These are phyloP conservation scores for Balaeniceps rex DNA, from an alignment of 2,113 vertebrate species.

Conservation along the genomic window DNA sequence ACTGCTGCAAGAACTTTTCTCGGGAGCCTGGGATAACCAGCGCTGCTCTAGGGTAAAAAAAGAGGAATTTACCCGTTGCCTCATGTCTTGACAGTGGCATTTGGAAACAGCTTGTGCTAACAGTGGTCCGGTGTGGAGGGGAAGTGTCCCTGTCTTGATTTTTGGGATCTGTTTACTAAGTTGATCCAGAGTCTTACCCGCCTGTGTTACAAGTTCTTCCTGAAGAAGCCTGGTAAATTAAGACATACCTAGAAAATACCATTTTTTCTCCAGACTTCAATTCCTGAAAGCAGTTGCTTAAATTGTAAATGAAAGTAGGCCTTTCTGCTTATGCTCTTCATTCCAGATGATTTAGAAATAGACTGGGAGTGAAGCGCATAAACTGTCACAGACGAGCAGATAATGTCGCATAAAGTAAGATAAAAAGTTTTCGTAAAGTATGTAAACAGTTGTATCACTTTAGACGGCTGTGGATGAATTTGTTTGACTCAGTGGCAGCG, in stretches of 20 bases:
- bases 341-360: background rate
- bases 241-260: background rate
- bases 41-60: background rate
- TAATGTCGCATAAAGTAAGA: background rate
- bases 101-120: background rate
- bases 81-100: background rate
- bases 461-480: background rate
- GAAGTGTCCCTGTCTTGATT: background rate
- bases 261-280: background rate
- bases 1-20: background rate
- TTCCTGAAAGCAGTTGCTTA: background rate
- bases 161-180: background rate
- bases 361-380: background rate
- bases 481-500: background rate
- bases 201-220: background rate
- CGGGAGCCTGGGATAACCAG: background rate
- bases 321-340: background rate
- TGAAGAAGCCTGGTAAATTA: background rate
- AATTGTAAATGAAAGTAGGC: background rate
- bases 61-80: accelerated
- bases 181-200: background rate
- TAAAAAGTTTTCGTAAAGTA: background rate
- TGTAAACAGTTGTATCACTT: background rate
- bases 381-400: background rate
- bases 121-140: accelerated